A percentile compares a stretch with the other conserved stretches of the same genome.
phyloP scores from a whole-genome alignment of 2,888 invertebrate species.

The Taphrorychus bicolor region DNA sequence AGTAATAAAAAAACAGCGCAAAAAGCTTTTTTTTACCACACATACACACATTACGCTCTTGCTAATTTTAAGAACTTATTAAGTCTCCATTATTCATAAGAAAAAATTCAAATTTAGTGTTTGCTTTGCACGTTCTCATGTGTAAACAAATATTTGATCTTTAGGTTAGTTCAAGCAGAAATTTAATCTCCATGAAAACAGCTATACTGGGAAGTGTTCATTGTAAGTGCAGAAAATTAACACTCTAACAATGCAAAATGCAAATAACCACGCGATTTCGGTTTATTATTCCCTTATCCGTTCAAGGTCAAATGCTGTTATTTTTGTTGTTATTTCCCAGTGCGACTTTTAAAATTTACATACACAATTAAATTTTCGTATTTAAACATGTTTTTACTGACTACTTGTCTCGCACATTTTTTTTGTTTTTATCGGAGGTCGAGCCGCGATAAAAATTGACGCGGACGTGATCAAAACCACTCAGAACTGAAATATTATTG shows the following conservation, averaged over 20 bases:
- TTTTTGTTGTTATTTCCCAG: slow-evolving; percentile 11
- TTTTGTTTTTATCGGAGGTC: background rate
- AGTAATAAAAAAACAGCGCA: too few relatives aligned
- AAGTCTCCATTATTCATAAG: background rate
- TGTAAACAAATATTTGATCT: slow-evolving; percentile 10
- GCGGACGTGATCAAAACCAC: slow-evolving; percentile 24
- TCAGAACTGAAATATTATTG: background rate
- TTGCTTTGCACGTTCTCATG: background rate
- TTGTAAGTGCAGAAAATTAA: slow-evolving; percentile 25
- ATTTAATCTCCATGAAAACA: slow-evolving; percentile 18
- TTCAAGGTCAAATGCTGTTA: slow-evolving; percentile 26
- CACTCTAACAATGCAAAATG: slow-evolving; percentile 26
- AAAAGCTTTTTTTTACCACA: too few relatives aligned
- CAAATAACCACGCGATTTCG: slow-evolving; percentile 28
- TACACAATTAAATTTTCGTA: background rate
- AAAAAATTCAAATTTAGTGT: background rate
- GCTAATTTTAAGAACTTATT: background rate
- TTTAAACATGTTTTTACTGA: too few relatives aligned
- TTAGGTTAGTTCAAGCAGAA: slow-evolving; percentile 16
- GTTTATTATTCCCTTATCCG: slow-evolving; percentile 19
- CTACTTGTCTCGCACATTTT: background rate
- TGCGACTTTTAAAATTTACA: background rate
- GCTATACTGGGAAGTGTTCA: slow-evolving; percentile 4
- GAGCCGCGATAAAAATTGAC: background rate
- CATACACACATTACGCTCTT: too few relatives aligned